Evolutionary conservation across 1,140 invertebrate species (phyloP), one percentile per base, ranked within the genome.

Genomic region (Drosophila ironensis): DNA sequence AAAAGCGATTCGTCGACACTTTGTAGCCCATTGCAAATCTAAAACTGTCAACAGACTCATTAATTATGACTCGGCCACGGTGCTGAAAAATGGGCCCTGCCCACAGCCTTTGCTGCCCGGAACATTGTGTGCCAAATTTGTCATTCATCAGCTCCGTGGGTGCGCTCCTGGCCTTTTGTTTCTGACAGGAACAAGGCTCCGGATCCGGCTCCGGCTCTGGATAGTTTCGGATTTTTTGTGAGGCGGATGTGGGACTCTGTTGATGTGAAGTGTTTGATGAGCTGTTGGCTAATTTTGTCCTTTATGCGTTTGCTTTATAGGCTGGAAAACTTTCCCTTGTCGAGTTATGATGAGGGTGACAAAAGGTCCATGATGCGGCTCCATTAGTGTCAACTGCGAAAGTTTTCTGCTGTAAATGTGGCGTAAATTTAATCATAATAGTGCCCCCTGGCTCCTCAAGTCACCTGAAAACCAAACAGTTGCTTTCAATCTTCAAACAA

Each of bases 1-100:
- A 63, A 72, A 61, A 46, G 20, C 38, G 38, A 63, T 48, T 53
- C 46, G 52, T 63, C 41, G 27, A 20, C 56, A 63, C 71, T 78
- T 78, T 72, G 50, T 52, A 68, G 70, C 38, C 40, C 68, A 69
- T 70, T 66, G 63, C 64, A 52, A 53, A 69, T 78, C 68, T 64
- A 73, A 78, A 78, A 69, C 78, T 82, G 77, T 78, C 77, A 86
- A 66, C 78, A 44, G 68, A 35, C 75, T 59, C 77, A 82, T 82
- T 84, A 78, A 84, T 84, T 73, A 73, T 52, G 41, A 70, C 44
- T 53, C 60, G 53, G 52, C 40, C 56, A 60, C 53, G 69, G 77
- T 77, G 68, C 42, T 72, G 68, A 54, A 54, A 54, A 68, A 72
- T 81, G 76, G 77, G 51, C 35, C 67, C 19, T 24, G 12, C 33